Conservation (phyloP, 2,797 vertebrate species). For the Pseudotriccus pelzelni region DNA sequence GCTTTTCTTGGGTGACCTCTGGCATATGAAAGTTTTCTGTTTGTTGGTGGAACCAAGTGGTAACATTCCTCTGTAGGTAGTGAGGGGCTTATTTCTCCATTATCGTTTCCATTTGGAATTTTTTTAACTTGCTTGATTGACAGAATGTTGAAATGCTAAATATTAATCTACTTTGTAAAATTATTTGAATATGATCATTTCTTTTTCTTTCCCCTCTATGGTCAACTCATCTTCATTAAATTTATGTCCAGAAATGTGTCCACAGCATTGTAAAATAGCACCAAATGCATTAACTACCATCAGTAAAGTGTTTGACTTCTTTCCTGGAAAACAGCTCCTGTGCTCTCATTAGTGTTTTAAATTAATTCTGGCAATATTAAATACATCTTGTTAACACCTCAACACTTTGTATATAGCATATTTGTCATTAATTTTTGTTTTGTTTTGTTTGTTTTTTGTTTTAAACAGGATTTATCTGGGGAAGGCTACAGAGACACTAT, state of each 20-base stretch:
- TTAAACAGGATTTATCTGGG: conserved; percentile 84
- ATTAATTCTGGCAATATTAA: background rate
- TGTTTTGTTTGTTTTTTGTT: background rate
- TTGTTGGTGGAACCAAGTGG: conserved; percentile 43
- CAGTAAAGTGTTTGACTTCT: background rate
- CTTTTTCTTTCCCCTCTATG: background rate
- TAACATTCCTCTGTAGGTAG: conserved; percentile 3
- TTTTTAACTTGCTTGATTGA: background rate
- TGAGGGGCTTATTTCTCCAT: conserved; percentile 7
- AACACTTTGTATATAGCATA: background rate
- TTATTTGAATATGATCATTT: background rate
- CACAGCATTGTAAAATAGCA: background rate
- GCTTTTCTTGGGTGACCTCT: conserved; percentile 50
- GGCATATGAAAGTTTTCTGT: conserved; percentile 17
- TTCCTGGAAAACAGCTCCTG: background rate
- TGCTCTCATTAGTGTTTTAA: background rate
- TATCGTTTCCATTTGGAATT: background rate
- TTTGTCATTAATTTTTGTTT: background rate
- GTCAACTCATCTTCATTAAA: background rate
- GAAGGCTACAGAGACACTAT: conserved; percentile 86
- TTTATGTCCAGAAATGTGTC: background rate
- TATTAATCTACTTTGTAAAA: background rate
- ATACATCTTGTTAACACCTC: background rate
- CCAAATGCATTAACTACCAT: background rate
- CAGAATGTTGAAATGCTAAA: background rate